phyloP scores from a whole-genome alignment of 92 coral and sea anemone genomes.

The Scolanthus callimorphus region DNA sequence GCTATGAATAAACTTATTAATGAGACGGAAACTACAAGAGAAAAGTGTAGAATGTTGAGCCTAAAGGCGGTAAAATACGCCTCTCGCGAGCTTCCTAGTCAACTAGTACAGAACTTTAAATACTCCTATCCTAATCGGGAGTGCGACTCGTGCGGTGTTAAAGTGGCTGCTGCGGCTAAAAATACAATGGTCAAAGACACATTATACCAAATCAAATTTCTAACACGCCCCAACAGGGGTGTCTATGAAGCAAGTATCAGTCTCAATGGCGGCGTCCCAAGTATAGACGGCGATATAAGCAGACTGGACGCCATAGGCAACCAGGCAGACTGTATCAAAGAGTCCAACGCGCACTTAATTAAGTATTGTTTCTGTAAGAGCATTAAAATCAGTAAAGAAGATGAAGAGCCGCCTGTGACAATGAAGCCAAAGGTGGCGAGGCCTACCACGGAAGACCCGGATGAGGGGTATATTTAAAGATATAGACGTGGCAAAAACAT shows the following conservation, averaged over 20 bases:
- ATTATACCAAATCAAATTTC: slow-evolving; percentile 73
- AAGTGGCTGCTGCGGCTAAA: slow-evolving; percentile 37
- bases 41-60: slow-evolving; percentile 39
- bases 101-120: slow-evolving; percentile 51
- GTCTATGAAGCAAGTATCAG: slow-evolving; percentile 73
- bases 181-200: slow-evolving; percentile 56
- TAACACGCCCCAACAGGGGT: slow-evolving; percentile 70
- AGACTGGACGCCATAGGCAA: slow-evolving; percentile 37
- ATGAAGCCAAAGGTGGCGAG: no score
- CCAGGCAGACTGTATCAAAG: slow-evolving; percentile 57
- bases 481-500: no score
- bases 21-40: slow-evolving; percentile 4
- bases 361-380: slow-evolving; percentile 34
- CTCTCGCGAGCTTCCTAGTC: slow-evolving; percentile 79
- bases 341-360: slow-evolving; percentile 17
- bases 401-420: no score
- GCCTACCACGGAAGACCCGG: no score
- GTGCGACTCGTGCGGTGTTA: slow-evolving; percentile 62
- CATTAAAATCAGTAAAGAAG: neutral
- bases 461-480: no score
- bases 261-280: slow-evolving; percentile 36
- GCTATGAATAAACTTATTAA: slow-evolving; percentile 53
- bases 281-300: slow-evolving; percentile 53
- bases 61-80: slow-evolving; percentile 49
- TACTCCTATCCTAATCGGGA: slow-evolving; percentile 30